phyloP scores from a whole-genome alignment of 2,797 vertebrate species.

The Anisognathus igniventris region DNA sequence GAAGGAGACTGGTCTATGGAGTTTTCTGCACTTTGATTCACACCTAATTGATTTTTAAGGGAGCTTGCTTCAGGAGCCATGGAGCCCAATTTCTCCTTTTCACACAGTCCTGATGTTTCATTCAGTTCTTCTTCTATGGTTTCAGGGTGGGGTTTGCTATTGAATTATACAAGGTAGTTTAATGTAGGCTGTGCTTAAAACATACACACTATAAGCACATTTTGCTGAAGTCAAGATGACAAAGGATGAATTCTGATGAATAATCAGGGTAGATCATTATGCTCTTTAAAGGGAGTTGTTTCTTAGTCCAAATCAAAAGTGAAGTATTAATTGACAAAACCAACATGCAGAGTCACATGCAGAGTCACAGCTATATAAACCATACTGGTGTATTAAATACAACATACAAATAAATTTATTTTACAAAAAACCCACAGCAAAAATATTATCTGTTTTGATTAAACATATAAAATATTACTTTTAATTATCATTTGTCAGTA shows the following conservation, averaged over 20 bases:
- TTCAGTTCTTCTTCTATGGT: conserved; percentile 77
- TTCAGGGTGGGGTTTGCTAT: conserved; percentile 74
- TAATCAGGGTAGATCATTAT: not conserved
- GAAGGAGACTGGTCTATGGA: conserved; percentile 4
- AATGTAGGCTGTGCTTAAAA: not conserved
- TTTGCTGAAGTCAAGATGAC: not conserved
- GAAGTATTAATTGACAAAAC: not conserved
- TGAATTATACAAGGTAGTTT: conserved; percentile 67
- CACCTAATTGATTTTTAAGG: conserved; percentile 17
- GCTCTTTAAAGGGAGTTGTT: not conserved
- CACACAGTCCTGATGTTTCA: conserved; percentile 57
- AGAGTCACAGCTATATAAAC: not conserved
- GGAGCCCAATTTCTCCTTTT: conserved; percentile 38
- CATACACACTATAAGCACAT: not conserved
- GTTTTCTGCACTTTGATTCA: not conserved
- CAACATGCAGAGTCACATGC: not conserved
- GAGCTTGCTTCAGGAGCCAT: not conserved
- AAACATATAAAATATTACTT: not conserved
- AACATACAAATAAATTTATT: not conserved
- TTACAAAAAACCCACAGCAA: not conserved
- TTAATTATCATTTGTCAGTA: not conserved
- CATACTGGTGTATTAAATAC: not conserved
- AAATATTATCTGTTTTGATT: not conserved
- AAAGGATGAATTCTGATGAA: not conserved
- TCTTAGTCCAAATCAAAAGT: not conserved